Evolutionary conservation across 2,113 vertebrate genomes (phyloP).

Genomic region (Stomatorhinus ivindoensis): DNA sequence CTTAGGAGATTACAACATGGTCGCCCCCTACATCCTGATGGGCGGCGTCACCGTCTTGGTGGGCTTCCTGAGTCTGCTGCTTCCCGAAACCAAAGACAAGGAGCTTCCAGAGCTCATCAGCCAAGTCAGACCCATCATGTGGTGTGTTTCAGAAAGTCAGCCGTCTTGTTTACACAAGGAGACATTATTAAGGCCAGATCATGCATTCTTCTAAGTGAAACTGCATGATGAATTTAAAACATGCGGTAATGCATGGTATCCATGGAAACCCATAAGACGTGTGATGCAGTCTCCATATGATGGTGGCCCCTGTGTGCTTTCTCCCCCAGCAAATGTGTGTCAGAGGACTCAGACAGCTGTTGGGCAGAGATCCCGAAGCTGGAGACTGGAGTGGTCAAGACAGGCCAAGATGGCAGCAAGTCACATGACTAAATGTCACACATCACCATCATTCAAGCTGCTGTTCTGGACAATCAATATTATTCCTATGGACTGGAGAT

Average conservation of each 20-base stretch:
- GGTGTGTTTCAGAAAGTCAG: slow-evolving; percentile 12
- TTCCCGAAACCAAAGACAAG: slow-evolving; percentile 30
- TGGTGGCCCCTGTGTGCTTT: background rate
- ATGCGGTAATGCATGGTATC: background rate
- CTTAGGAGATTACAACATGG: slow-evolving; percentile 21
- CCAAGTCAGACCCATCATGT: slow-evolving; percentile 24
- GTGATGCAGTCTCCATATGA: background rate
- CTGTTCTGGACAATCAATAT: background rate
- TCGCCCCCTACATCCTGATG: slow-evolving; percentile 26
- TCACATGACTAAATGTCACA: background rate
- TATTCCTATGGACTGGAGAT: background rate
- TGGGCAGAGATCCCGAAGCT: background rate
- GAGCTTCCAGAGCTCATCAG: slow-evolving; percentile 29
- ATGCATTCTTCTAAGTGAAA: background rate
- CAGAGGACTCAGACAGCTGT: background rate
- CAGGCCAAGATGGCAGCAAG: background rate
- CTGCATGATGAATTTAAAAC: background rate
- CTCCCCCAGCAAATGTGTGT: background rate
- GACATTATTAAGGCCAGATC: background rate
- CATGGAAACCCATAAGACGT: background rate
- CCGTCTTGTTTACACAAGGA: background rate
- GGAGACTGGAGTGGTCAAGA: background rate
- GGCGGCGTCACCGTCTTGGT: slow-evolving; percentile 14
- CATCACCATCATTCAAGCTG: background rate
- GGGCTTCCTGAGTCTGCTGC: slow-evolving; percentile 25